Base-by-base conservation (phyloP, 2,888 invertebrate species). In the Nomada hirtipes region DNA sequence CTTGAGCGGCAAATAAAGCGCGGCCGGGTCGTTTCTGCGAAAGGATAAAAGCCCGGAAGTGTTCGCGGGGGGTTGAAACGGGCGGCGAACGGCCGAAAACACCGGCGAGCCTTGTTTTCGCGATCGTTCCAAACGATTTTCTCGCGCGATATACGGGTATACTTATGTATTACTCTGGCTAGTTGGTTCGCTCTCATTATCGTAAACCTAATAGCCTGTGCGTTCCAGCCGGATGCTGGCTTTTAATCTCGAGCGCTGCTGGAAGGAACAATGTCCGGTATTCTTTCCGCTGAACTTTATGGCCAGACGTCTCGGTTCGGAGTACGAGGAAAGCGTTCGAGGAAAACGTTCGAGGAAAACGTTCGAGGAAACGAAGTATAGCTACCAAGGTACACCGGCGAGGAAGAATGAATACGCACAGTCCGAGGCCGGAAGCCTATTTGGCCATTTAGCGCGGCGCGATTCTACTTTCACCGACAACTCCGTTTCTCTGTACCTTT, bases 221-320 rank as follows among this genome's bases (percentile, higher is more conserved):
- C 47, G 9, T 15, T 26, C n/a, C n/a, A 13, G 23, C 18, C 42
- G 55, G 60, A 57, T 29, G 57, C 47, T 13, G 60, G n/a, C n/a
- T 70, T 70, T 70, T 70, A 60, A 70, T 70, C 70, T 70, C 59
- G 47, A 47, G 50, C 50, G 11, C 36, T 47, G 36, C 52, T n/a
- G 29, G 29, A 55, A 53, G 29, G 67, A 36, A 68, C 68, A 67
- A 53, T 53, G 67, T 18, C 15, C 53, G 15, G 42, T 10, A 29
- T 29, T 60, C 70, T 70, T 60, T 50, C 60, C 0, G 47, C 47
- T 10, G 47, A n/a, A 20, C 60, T 68, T 68, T 68, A 68, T 68
- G 36, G 68, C 68, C 42, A 15, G 26, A 53, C 44, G 42, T 63
- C 63, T 72, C 72, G 52, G 50, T 2, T 1, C 18, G 36, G 11